Evolutionary conservation across 2,888 invertebrate species (phyloP).

Genomic region (Furcula furcula): DNA sequence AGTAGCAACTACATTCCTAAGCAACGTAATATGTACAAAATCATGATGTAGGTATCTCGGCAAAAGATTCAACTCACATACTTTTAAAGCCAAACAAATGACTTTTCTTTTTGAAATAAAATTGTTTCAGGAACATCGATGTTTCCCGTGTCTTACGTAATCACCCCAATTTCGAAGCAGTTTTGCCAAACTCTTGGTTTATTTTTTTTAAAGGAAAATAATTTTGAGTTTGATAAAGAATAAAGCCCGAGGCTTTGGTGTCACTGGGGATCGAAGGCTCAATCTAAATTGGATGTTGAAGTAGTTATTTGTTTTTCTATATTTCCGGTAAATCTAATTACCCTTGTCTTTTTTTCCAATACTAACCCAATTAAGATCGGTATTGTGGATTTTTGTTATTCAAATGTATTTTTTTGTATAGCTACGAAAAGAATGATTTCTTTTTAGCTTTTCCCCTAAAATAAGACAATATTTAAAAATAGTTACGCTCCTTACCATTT

Average conservation of each 20-base stretch:
- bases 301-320: conserved; percentile 42
- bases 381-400: conserved; percentile 19
- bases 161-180: conserved; percentile 32
- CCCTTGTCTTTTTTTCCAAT: conserved; percentile 22
- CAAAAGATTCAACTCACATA: too few relatives aligned
- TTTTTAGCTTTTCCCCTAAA: too few relatives aligned
- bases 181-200: conserved; percentile 25
- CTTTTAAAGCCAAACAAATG: not conserved
- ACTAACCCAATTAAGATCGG: conserved; percentile 28
- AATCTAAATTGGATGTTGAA: conserved; percentile 51
- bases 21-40: too few relatives aligned
- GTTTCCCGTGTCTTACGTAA: conserved; percentile 20
- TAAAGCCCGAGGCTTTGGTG: conserved; percentile 47
- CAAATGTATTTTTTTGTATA: too few relatives aligned
- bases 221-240: conserved; percentile 52
- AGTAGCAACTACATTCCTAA: too few relatives aligned
- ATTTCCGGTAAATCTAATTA: conserved; percentile 33
- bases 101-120: not conserved
- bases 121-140: conserved; percentile 6
- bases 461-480: too few relatives aligned
- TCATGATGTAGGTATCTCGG: too few relatives aligned
- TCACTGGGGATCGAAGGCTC: conserved; percentile 40
- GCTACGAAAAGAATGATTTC: too few relatives aligned
- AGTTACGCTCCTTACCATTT: too few relatives aligned
- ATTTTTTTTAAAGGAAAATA: conserved; percentile 44